Percentiles rank a stretch among this genome's conserved stretches.
These are phyloP conservation scores for Syritta pipiens DNA, from an alignment of 2,888 invertebrate species.

Conservation along the genomic window DNA sequence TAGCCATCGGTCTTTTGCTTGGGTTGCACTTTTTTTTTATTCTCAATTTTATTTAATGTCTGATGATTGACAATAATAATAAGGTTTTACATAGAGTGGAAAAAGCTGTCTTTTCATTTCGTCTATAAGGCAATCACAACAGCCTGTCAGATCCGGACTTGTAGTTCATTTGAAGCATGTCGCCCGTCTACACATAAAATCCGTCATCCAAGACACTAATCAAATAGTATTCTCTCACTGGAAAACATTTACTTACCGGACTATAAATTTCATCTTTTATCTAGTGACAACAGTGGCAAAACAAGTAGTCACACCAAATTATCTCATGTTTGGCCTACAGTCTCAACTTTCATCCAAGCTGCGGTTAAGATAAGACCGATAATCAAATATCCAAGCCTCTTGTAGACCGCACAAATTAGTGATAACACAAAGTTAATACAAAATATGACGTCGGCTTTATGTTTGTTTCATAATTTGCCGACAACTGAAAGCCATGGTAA, in stretches of 20 bases:
- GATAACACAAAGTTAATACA: neutral
- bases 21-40: no score
- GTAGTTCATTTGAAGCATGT: no score
- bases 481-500: neutral
- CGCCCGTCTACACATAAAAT: no score
- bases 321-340: constrained; percentile 8
- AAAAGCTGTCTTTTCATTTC: no score
- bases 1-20: no score
- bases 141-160: no score
- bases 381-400: neutral
- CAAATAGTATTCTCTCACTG: no score
- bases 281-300: constrained; percentile 1
- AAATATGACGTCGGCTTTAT: neutral
- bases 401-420: neutral
- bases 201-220: neutral
- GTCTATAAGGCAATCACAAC: no score
- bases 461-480: neutral
- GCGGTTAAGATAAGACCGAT: constrained; percentile 1
- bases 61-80: no score
- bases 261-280: neutral
- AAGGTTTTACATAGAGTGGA: no score
- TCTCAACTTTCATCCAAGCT: neutral
- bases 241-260: neutral
- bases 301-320: neutral
- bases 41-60: no score